Evolutionary conservation across 2,888 invertebrate species (phyloP), one percentile per base, ranked within the genome.

Genomic region (Eledone cirrhosa): DNA sequence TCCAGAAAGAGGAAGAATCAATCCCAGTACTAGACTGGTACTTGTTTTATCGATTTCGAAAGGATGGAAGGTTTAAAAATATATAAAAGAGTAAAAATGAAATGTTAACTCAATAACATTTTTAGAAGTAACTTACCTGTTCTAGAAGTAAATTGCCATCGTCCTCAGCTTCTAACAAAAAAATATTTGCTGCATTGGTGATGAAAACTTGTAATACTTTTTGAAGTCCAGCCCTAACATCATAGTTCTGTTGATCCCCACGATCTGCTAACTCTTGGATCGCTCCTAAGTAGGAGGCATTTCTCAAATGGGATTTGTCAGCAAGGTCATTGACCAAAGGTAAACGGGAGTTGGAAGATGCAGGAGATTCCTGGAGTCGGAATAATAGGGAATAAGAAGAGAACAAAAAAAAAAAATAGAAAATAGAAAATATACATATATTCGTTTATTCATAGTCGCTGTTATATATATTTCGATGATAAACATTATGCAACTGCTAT

Each of bases 181-280:
- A 98, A 81, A 98, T 97, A 91, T 97, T 96, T 22, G 97, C 95
- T 4, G 98, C 96, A 92, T 98, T 97, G 77, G 97, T 97, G 92
- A 98, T 96, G 91, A 98, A 98, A 80, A 96, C 92, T 82, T 89
- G 90, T 63, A 96, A 92, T 11, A 95, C 93, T 90, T 95, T 95
- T 93, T 96, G 92, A 47, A 91, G 82, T 0, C 91, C 92, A 24
- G 91, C 91, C 69, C 89, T 85, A 41, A 87, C 85, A 81, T 88
- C 87, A 81, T 80, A 83, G 76, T 85, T 84, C 22, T 81, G 80
- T 33, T 81, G 80, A 5, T 86, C 88, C 22, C 84, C 84, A 16
- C 77, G 59, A 78, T 87, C 87, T 14, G 88, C 87, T 77, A 88
- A 79, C 75, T 88, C 88, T 75, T 85, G 83, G 33, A 88, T 86